phyloP scores from a whole-genome alignment of 2,113 vertebrate genomes.

The Thamnophis sirtalis region DNA sequence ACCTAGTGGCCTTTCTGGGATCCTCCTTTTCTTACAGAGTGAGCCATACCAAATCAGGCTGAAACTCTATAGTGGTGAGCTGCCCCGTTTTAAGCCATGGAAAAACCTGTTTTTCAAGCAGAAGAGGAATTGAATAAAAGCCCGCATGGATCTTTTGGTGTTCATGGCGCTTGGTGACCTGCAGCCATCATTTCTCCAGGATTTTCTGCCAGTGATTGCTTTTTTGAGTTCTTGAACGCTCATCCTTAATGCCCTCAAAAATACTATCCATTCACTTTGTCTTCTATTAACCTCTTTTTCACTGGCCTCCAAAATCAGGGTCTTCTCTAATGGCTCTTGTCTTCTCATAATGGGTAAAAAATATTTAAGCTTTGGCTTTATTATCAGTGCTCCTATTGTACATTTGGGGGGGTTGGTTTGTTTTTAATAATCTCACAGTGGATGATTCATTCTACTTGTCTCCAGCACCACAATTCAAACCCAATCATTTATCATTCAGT shows the following conservation, averaged over 20 bases:
- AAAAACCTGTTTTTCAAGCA: neutral
- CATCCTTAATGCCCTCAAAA: neutral
- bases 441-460: neutral
- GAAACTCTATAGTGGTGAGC: neutral
- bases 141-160: neutral
- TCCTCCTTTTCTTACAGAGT: neutral
- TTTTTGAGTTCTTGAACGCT: neutral
- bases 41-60: neutral
- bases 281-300: neutral
- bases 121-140: neutral
- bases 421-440: neutral
- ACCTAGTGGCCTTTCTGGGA: conserved; percentile 60
- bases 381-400: neutral
- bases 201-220: neutral
- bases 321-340: neutral
- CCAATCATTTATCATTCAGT: neutral
- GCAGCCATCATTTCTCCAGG: neutral
- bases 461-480: neutral
- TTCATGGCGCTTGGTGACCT: neutral
- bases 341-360: neutral
- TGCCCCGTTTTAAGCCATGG: neutral
- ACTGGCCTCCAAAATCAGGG: neutral
- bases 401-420: too few species aligned
- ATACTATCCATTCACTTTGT: neutral
- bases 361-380: neutral